These are phyloP conservation scores for Latheticus oryzae DNA, from an alignment of 2,888 invertebrate genomes.

Conservation along the genomic window DNA sequence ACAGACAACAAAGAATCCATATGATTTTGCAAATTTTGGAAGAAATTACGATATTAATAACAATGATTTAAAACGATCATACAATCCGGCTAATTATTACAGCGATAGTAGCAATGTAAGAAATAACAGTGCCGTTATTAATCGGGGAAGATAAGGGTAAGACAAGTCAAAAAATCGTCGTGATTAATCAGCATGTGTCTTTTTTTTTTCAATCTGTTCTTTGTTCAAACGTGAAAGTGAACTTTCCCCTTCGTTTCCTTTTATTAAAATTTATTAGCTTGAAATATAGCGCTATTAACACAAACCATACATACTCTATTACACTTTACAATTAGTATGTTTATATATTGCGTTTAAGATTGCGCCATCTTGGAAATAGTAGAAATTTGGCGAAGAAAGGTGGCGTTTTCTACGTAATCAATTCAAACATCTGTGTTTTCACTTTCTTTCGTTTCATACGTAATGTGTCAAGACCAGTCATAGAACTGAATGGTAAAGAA, in stretches of 20 bases:
- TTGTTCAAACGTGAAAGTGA: slow-evolving; percentile 26
- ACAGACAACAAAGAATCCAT: slow-evolving; percentile 70
- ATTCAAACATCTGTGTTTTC: too few species aligned
- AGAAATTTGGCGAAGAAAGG: too few species aligned
- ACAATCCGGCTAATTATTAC: slow-evolving; percentile 65
- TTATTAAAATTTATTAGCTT: slow-evolving; percentile 19
- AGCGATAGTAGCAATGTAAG: slow-evolving; percentile 60
- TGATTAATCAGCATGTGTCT: slow-evolving; percentile 30
- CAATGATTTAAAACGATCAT: slow-evolving; percentile 66
- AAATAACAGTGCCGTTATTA: slow-evolving; percentile 52
- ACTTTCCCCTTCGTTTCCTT: slow-evolving; percentile 31
- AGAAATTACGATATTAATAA: slow-evolving; percentile 60
- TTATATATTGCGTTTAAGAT: too few species aligned
- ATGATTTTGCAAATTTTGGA: slow-evolving; percentile 65
- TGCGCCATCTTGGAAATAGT: too few species aligned
- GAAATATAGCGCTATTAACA: slow-evolving; percentile 29
- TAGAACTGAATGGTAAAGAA: too few species aligned
- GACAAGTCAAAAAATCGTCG: slow-evolving; percentile 36
- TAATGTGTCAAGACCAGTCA: too few species aligned
- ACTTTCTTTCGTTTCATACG: too few species aligned
- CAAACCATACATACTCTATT: slow-evolving; percentile 24
- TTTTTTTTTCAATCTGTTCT: slow-evolving; percentile 14
- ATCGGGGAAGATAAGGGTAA: slow-evolving; percentile 50
- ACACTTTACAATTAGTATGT: too few species aligned
- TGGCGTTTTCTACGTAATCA: too few species aligned